Percentiles rank a stretch among this genome's conserved stretches.
These are phyloP conservation scores for Rhopalosiphum nymphaeae DNA, from an alignment of 2,888 invertebrate species.

Conservation along the genomic window DNA sequence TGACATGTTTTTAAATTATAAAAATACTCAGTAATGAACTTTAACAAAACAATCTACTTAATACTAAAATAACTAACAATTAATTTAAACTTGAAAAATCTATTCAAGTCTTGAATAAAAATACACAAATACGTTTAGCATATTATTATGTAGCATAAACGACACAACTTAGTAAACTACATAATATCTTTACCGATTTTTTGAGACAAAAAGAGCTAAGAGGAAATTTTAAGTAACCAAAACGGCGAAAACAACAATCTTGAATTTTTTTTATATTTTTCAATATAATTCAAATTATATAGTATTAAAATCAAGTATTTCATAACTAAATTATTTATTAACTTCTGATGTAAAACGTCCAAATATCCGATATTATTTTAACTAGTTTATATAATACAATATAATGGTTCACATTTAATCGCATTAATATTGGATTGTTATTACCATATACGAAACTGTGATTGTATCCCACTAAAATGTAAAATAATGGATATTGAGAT, in stretches of 20 bases:
- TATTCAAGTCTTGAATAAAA: not conserved
- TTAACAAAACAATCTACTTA: not conserved
- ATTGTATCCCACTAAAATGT: not conserved
- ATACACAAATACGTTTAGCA: not conserved
- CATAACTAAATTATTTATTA: not conserved
- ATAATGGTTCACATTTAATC: not conserved
- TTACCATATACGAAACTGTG: not conserved
- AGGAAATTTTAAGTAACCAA: not conserved
- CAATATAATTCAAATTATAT: not conserved
- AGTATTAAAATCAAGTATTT: not conserved
- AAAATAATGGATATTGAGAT: not conserved
- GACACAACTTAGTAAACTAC: not conserved
- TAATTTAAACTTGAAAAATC: not conserved
- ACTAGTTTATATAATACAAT: not conserved
- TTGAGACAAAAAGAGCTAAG: not conserved
- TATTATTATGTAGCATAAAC: not conserved
- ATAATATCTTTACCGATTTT: not conserved
- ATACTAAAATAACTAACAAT: not conserved
- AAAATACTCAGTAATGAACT: not conserved
- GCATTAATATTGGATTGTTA: not conserved
- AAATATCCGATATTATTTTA: not conserved
- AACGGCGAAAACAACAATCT: not conserved
- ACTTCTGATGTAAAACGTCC: not conserved
- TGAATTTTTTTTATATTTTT: too few relatives aligned
- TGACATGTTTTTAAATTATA: not conserved